Evolutionary conservation across 1,140 invertebrate species (phyloP).

Genomic region (Drosophila serrata): DNA sequence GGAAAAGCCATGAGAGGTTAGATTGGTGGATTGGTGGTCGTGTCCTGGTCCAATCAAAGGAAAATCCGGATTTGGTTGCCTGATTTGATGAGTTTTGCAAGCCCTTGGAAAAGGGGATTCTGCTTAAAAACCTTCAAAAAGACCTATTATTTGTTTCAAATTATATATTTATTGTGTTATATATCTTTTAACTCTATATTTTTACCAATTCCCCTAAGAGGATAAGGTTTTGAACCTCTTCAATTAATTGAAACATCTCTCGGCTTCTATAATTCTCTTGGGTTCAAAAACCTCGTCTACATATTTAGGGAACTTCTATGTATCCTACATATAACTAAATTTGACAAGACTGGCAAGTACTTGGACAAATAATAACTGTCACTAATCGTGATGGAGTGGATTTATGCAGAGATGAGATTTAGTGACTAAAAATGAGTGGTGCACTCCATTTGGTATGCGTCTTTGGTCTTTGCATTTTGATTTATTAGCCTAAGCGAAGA

Average conservation of each 20-base stretch:
- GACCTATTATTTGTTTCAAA: background rate
- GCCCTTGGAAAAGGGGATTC: constrained; percentile 15
- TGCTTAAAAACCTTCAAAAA: background rate
- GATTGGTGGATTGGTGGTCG: background rate
- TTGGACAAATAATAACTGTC: constrained; percentile 55
- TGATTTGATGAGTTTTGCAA: constrained; percentile 63
- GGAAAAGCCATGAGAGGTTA: constrained; percentile 2
- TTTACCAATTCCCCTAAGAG: background rate
- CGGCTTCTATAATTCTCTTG: background rate
- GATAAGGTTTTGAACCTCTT: background rate
- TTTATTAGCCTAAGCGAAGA: constrained; percentile 32
- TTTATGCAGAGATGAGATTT: constrained; percentile 38
- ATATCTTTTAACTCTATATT: background rate
- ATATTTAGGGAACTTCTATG: background rate
- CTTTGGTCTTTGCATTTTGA: constrained; percentile 41
- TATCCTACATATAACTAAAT: constrained; percentile 21
- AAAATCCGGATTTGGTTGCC: constrained; percentile 50
- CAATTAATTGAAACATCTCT: background rate
- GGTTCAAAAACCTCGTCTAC: constrained; percentile 1
- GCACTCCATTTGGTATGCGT: constrained; percentile 42
- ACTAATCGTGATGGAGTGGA: constrained; percentile 53
- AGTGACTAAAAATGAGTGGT: constrained; percentile 42
- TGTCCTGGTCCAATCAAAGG: constrained; percentile 37
- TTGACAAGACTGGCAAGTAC: constrained; percentile 32
- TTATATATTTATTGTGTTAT: background rate